Conservation (phyloP, 2,888 invertebrate species). For the Pterostichus madidus region DNA sequence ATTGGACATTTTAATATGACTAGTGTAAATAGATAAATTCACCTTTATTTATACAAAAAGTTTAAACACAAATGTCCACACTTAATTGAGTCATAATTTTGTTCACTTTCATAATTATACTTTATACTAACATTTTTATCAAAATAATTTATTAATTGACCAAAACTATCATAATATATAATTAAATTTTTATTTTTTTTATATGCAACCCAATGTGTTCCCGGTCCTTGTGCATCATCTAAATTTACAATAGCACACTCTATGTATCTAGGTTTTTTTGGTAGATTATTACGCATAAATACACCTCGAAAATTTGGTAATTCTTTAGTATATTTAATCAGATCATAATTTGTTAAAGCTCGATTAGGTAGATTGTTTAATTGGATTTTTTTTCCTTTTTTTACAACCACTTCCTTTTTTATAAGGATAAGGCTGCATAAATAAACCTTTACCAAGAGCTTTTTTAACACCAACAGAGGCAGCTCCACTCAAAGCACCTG, state of each 20-base stretch:
- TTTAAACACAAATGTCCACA: background rate
- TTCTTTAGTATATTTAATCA: conserved; percentile 70
- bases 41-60: background rate
- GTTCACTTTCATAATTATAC: no score
- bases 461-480: conserved; percentile 67
- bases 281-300: conserved; percentile 71
- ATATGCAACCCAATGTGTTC: background rate
- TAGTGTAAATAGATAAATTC: no score
- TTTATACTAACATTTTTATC: conserved; percentile 36
- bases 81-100: no score
- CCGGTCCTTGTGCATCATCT: background rate
- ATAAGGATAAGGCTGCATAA: background rate
- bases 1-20: conserved; percentile 67
- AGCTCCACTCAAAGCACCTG: conserved; percentile 72
- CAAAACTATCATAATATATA: conserved; percentile 3
- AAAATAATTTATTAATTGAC: no score
- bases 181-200: no score
- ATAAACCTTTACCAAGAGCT: conserved; percentile 8
- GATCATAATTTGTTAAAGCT: conserved; percentile 68
- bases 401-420: background rate
- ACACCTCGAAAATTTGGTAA: conserved; percentile 72
- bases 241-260: background rate
- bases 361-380: no score
- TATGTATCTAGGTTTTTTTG: background rate
- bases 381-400: background rate